These are phyloP conservation scores for Montifringilla adamsi DNA, from an alignment of 2,113 vertebrate species.

Conservation along the genomic window DNA sequence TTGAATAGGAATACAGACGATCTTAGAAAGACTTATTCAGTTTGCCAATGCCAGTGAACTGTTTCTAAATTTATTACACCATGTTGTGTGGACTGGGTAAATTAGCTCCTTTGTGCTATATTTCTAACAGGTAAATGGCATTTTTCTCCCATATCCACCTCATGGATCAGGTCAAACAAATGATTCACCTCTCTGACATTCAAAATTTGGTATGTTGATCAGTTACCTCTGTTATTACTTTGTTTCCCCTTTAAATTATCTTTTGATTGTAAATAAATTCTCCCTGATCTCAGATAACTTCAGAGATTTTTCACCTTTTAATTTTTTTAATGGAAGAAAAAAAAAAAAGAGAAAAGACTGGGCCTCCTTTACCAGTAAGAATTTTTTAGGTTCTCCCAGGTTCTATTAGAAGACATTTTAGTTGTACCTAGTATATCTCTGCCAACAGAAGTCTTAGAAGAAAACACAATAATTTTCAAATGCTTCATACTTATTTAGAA, in stretches of 20 bases:
- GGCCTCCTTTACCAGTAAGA: background rate
- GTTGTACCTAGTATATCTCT: background rate
- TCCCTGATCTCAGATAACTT: background rate
- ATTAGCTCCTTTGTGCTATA: background rate
- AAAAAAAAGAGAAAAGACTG: background rate
- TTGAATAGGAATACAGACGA: background rate
- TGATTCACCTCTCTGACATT: background rate
- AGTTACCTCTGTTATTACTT: background rate
- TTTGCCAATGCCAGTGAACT: background rate
- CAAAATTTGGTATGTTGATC: background rate
- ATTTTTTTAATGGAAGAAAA: background rate
- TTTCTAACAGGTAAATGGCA: background rate
- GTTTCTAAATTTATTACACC: background rate
- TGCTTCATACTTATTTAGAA: background rate
- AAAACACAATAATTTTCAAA: background rate
- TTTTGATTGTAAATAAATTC: background rate
- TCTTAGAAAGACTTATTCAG: background rate
- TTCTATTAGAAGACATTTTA: background rate
- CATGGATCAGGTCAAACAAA: background rate
- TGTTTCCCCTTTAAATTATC: background rate
- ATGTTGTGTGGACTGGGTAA: background rate
- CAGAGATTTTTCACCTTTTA: background rate
- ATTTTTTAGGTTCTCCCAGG: background rate
- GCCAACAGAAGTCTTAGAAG: background rate
- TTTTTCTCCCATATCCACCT: background rate